Evolutionary conservation across 2,888 invertebrate genomes (phyloP), one percentile per base, ranked within the genome.

Genomic region (Metalampra italica): DNA sequence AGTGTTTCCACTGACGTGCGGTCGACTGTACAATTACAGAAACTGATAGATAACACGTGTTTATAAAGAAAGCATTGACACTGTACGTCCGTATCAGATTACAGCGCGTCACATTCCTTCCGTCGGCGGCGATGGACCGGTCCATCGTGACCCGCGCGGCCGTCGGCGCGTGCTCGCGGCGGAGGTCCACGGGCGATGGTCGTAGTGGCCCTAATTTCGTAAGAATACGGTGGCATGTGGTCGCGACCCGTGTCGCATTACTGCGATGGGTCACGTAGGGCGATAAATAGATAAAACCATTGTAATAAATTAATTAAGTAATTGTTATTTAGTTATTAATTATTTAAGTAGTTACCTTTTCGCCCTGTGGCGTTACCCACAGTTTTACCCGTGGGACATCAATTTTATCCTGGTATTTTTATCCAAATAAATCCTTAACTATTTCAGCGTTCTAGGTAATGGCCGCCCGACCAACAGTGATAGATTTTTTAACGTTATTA

Each of bases 11-110:
- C 22, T 5, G 22, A 22, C 5, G 22, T 7, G 22, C 32, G 1
- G 1, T 8, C 11, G 36, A 36, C 36, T 36, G n/a, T 36, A 36
- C 36, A 22, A 7, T 36, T 36, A 36, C n/a, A n/a, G n/a, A 36
- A 36, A 11, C 36, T 7, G 36, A 48, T 38, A 44, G 49, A 49
- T 49, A 51, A 51, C 51, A 51, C 51, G 51, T 51, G 51, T 51
- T 47, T 51, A n/a, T 30, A 47, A 51, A 47, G 51, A 51, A 51
- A 51, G 51, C 51, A 51, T 45, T 51, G 51, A 51, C 45, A 51
- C 47, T 34, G 40, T 34, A 14, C 22, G 13, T 15, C 37, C 38
- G n/a, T 50, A 47, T 51, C 51, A 47, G 40, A 51, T 51, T 51
- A 51, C 51, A 4, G 39, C 29, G 38, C 49, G 49, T 40, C 50